phyloP scores from a whole-genome alignment of 2,113 vertebrate species.

The Pteronura brasiliensis region DNA sequence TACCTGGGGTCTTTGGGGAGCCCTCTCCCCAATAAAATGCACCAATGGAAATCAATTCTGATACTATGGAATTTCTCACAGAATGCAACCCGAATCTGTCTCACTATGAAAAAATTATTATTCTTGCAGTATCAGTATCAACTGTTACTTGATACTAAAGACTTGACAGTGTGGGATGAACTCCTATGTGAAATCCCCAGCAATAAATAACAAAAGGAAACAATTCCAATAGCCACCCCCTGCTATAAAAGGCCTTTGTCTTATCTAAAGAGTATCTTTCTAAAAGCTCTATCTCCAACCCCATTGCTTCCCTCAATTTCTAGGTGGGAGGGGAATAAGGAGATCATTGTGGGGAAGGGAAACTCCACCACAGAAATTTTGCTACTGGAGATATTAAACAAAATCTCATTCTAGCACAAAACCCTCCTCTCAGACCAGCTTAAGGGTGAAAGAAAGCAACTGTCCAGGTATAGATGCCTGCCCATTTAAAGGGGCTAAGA shows the following conservation, averaged over 20 bases:
- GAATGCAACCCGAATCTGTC: neutral
- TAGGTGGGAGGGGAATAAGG: slow-evolving; percentile 18
- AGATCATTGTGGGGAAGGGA: neutral
- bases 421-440: neutral
- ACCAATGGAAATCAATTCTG: neutral
- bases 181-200: neutral
- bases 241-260: slow-evolving; percentile 13
- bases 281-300: neutral
- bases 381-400: neutral
- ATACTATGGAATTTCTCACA: neutral
- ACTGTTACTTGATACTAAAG: neutral
- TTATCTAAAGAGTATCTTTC: slow-evolving; percentile 6
- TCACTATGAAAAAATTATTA: neutral
- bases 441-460: neutral
- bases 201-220: slow-evolving; percentile 27
- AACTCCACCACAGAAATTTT: neutral
- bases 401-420: neutral
- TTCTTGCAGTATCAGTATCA: no score
- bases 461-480: neutral
- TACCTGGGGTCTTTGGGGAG: neutral
- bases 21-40: neutral
- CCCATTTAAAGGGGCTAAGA: neutral
- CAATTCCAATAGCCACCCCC: neutral
- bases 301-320: neutral
- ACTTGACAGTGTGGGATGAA: neutral